Evolutionary conservation across 2,113 vertebrate genomes (phyloP), one percentile per base, ranked within the genome.

Genomic region (Hylia prasina): DNA sequence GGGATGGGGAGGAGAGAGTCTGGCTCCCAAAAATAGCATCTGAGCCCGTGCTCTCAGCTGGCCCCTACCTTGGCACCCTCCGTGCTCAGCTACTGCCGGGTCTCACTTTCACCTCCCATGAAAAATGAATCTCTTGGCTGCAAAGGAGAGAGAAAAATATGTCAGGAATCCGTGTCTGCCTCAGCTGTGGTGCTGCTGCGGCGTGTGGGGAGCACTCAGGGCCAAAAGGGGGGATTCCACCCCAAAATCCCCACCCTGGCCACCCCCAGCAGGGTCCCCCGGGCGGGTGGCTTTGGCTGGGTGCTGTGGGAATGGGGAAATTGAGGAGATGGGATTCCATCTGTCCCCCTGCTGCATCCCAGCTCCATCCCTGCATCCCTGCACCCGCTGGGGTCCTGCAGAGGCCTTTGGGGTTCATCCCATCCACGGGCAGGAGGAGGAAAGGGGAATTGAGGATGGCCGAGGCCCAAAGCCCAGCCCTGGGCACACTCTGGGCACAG

Each of bases 51-150:
- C 96, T 93, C 97, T 97, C 98, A 98, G 80, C 82, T 76, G 89
- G 96, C 94, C 84, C 96, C 20, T 98, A 98, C 98, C 97, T 97
- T 95, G 96, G 83, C 92, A 94, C 90, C 96, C 96, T 97, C 97
- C 70, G 95, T 31, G 91, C 95, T 96, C 93, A 91, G 97, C 96
- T 96, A 97, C 98, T 97, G 96, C 95, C 64, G 95, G 68, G 61
- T 68, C 88, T 76, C 91, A 31, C 97, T 93, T 82, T 95, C 96
- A 97, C 96, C 97, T 97, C 97, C 98, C 96, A 95, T 97, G 97
- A 97, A 98, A 90, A 57, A 68, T 72, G 94, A 35, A 81, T 83
- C 92, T 96, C 97, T 96, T 94, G 97, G 96, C 98, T 98, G 97
- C 73, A 94, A 92, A 95, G 79, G 95, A 77, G 95, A 97, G 95